phyloP scores from a whole-genome alignment of 2,797 vertebrate species.

The Natrix natrix region DNA sequence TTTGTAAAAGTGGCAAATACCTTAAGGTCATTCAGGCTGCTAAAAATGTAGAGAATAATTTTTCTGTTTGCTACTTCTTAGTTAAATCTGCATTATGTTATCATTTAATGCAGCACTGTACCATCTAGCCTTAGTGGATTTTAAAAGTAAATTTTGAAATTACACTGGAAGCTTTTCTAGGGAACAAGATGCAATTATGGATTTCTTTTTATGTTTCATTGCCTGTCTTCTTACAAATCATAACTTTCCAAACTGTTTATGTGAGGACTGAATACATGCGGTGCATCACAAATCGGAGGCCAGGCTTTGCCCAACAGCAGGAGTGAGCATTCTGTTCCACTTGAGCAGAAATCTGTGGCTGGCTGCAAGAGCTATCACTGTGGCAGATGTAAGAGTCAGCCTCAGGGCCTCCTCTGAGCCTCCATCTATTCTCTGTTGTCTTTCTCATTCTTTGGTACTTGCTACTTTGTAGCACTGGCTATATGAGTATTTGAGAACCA shows the following conservation, averaged over 20 bases:
- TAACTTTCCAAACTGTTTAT: constrained; percentile 1
- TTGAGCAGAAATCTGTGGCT: background rate
- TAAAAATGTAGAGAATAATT: background rate
- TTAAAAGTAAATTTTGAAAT: constrained; percentile 11
- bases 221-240: background rate
- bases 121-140: background rate
- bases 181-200: background rate
- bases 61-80: background rate
- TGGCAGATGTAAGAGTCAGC: background rate
- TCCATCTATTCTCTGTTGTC: background rate
- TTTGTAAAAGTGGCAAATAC: background rate
- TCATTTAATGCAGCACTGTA: background rate
- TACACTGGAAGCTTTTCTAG: background rate
- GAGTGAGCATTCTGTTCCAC: background rate
- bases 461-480: background rate
- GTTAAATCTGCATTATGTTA: constrained; percentile 15
- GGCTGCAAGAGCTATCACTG: background rate
- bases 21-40: background rate
- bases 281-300: background rate
- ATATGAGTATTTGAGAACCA: background rate
- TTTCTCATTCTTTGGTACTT: background rate
- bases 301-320: background rate
- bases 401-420: background rate
- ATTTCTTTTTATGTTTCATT: constrained; percentile 12
- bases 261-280: background rate